Base-by-base conservation (phyloP, 2,888 invertebrate species). In the Celastrina argiolus region DNA sequence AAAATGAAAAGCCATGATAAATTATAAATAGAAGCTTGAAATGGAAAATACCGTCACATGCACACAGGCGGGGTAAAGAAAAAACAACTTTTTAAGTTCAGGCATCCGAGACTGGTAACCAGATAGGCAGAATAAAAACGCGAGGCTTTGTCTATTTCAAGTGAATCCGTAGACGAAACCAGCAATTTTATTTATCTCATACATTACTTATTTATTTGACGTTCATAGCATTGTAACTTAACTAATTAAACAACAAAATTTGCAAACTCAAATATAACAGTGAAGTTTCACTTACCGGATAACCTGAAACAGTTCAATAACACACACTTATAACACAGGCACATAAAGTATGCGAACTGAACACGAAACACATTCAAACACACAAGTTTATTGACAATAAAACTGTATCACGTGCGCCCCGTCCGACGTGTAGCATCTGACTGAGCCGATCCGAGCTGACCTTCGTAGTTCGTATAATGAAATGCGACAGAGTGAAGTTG, bases 401-500 rank as follows among this genome's bases (percentile, higher is more conserved):
- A 51, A 26, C 10, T 45, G 8, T 61, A 65, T 56, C 69, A 69
- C 66, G 68, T 64, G 71, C 78, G 12, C 70, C 51, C 18, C 72
- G 66, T 65, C 41, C 66, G 76, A 70, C 74, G 70, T 73, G 70
- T 72, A 74, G 81, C 81, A 80, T 82, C 83, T 85, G 83, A 79
- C 74, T 66, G 73, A 72, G 70, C 67, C 68, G 66, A 72, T 72
- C 71, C 68, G 68, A 69, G 70, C 79, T 88, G 88, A 88, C 89
- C 89, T 89, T 89, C 89, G 81, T 71, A 72, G 89, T 89, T 89
- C 89, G 81, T 71, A 72, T 79, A 83, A 82, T 83, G 79, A 84
- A 84, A 81, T 78, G 80, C 79, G 78, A 75, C 75, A 72, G 76
- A 77, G 81, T 83, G 85, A 88, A 88, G 88, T 88, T 87, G 74